These are phyloP conservation scores for Eilema caniola DNA, from an alignment of 2,888 invertebrate genomes.

Conservation along the genomic window DNA sequence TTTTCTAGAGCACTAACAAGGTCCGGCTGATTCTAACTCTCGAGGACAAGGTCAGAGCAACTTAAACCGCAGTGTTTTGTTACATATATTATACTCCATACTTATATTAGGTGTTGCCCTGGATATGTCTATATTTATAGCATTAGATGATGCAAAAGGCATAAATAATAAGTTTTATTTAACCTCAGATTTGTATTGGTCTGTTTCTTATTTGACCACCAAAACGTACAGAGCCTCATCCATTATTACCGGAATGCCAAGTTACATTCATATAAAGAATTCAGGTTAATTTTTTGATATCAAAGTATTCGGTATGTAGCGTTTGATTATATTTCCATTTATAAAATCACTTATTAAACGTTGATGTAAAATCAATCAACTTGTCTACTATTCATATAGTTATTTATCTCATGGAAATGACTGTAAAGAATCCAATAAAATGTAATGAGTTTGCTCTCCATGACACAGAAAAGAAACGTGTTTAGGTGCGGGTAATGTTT, in stretches of 20 bases:
- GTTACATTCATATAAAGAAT: too few species aligned
- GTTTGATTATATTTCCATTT: too few species aligned
- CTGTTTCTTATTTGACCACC: too few species aligned
- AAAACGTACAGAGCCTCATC: too few species aligned
- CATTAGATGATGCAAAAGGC: not conserved
- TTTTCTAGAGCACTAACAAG: conserved; percentile 53
- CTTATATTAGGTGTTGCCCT: conserved; percentile 1
- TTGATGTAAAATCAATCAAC: not conserved
- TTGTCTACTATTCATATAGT: not conserved
- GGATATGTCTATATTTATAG: not conserved
- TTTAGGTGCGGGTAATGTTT: conserved; percentile 63
- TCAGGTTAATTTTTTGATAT: too few species aligned
- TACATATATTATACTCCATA: conserved; percentile 2
- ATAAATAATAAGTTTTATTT: too few species aligned
- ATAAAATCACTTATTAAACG: not conserved
- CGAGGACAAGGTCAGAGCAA: conserved; percentile 63
- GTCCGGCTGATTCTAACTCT: conserved; percentile 60
- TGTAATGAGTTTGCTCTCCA: conserved; percentile 71
- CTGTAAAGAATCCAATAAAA: conserved; percentile 32
- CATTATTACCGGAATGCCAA: too few species aligned
- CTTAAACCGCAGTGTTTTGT: conserved; percentile 46
- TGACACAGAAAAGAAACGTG: conserved; percentile 80
- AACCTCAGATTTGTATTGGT: too few species aligned
- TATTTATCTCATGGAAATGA: conserved; percentile 15
- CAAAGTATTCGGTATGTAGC: too few species aligned